Evolutionary conservation across 2,113 vertebrate genomes (phyloP), one percentile per base, ranked within the genome.

Genomic region (Cavia aperea): DNA sequence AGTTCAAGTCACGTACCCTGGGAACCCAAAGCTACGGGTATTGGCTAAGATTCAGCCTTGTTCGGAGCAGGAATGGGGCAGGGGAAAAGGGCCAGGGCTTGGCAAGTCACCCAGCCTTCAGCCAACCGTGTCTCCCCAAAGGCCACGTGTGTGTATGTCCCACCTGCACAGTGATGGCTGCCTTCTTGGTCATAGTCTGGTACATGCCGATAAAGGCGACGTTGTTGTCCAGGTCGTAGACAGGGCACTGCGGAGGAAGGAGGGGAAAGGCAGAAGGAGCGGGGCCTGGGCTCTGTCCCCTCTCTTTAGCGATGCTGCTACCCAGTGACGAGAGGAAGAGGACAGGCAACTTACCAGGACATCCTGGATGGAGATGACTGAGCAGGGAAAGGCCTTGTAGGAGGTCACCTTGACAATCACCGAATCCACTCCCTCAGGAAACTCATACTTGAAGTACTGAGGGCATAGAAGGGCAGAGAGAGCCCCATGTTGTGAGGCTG

Each of bases 151-250:
- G 10, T 15, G 43, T 4, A 9, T 4, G 7, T n/a, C 79, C 58
- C 97, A 99, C 99, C 99, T 99, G 99, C 89, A 99, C 99, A 0
- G 99, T 99, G 97, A 99, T 99, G 88, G 99, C 99, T 0, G 98
- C 99, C 96, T 98, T 99, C 97, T 99, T 99, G 0, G 99, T 99
- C 98, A 99, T 99, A 4, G 99, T 99, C 97, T 99, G 99, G 97
- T 99, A 99, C 98, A 99, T 99, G 94, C 99, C 99, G 0, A 99
- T 99, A 96, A 99, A 99, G 92, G 99, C 99, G 92, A 99, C 99
- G 0, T 99, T 99, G 97, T 99, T 99, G 98, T 99, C 99, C 91
- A 99, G 96, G 95, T 99, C 99, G 0, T 99, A 99, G 81, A 99
- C 99, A 0, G 99, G 99, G 90, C 99, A 99, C 99, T 99, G 91